Base-by-base conservation (phyloP, 2,797 vertebrate species). In the Phataginus tetradactyla region DNA sequence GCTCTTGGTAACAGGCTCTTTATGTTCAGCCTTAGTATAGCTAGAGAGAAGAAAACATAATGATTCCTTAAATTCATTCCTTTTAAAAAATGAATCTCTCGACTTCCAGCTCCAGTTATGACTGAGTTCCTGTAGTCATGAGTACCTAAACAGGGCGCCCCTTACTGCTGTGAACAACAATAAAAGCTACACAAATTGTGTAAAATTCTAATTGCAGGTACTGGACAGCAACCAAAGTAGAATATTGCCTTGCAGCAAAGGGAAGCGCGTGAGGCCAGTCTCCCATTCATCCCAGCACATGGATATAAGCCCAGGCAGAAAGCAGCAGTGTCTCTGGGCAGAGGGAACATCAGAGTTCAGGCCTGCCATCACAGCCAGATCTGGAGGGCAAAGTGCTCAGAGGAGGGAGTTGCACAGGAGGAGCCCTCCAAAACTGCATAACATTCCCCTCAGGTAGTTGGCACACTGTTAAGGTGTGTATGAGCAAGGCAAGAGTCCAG, bases 21-120 rank as follows among this genome's bases (percentile, higher is more conserved):
- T 69, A 64, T 75, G 53, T 72, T 72, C 86, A 77, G 45, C 45
- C 37, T 78, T 78, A 91, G 25, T 90, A 27, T 9, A 71, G 37
- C 51, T 96, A 86, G 64, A 96, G 59, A 93, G 66, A 80, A 57
- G 68, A 85, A 79, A 93, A 94, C 34, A 77, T 37, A 66, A 79
- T 63, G 11, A 66, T 90, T 90, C 61, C 66, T 96, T 79, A 90
- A 84, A 92, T 84, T 80, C 59, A 86, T 86, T 71, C 27, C n/a
- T 80, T 83, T 85, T 32, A 95, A 90, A 83, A 86, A 91, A 45
- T 45, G 45, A 45, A 45, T 45, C 45, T 45, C 45, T 37, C 74
- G 45, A 78, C 64, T 92, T 78, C 61, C 74, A 88, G 78, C 39
- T 85, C 14, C 77, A 51, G n/a, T 55, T 63, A 39, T 42, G 34